Evolutionary conservation across 2,888 invertebrate species (phyloP).

Genomic region (Dusona sp.): DNA sequence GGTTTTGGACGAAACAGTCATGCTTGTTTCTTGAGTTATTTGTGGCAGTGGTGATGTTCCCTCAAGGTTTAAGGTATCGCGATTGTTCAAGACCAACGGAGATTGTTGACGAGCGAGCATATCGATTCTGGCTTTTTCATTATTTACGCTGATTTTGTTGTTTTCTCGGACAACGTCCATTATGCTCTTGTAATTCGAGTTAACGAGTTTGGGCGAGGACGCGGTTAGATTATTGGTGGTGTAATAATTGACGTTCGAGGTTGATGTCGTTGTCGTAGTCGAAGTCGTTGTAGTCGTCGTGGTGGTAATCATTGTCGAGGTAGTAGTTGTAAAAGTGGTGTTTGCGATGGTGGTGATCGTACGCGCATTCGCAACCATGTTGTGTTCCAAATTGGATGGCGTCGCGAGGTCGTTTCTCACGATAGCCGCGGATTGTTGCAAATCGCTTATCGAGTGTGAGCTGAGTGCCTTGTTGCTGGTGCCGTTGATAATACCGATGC

Average conservation of each 20-base stretch:
- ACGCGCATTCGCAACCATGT: conserved; percentile 67
- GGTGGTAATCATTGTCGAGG: conserved; percentile 8
- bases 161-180: conserved; percentile 72
- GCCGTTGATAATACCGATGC: conserved; percentile 60
- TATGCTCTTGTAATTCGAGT: conserved; percentile 70
- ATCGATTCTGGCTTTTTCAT: conserved; percentile 72
- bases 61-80: neutral
- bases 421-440: conserved; percentile 59
- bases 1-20: conserved; percentile 23
- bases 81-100: conserved; percentile 32
- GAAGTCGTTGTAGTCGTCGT: conserved; percentile 60
- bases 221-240: conserved; percentile 66
- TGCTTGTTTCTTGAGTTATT: conserved; percentile 58
- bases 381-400: conserved; percentile 40
- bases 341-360: conserved; percentile 59
- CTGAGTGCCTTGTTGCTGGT: conserved; percentile 54
- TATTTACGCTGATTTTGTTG: conserved; percentile 71
- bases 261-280: conserved; percentile 61
- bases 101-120: conserved; percentile 71
- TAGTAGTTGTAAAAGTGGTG: conserved; percentile 64
- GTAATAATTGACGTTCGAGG: conserved; percentile 71
- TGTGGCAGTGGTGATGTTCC: conserved; percentile 62
- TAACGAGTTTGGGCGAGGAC: conserved; percentile 51
- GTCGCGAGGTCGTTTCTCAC: conserved; percentile 65
- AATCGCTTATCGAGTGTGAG: conserved; percentile 60